Base-by-base conservation (phyloP, 2,888 invertebrate species). In the Auanema sp. region DNA sequence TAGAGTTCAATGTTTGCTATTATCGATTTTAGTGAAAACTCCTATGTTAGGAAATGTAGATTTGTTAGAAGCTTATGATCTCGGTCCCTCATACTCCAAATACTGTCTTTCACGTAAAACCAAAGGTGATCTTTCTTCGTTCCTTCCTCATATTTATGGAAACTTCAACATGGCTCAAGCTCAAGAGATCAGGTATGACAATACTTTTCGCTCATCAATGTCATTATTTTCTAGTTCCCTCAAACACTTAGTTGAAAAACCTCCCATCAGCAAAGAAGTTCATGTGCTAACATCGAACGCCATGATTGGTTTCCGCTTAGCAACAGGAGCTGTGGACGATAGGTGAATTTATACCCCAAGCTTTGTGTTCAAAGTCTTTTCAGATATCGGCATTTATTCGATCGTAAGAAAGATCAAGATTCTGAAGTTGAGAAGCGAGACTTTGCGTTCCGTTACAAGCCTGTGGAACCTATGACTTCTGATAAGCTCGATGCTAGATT, bases 241-340 rank as follows among this genome's bases (percentile, higher is more conserved):
- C 42, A 64, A 60, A 53, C 60, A 60, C 14, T 53, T 78, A n/a
- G 60, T 77, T 0, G 77, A 77, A 10, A 78, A 77, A 57, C 78
- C 78, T 23, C 78, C 78, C 1, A 76, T 78, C 49, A 72, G 71
- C 18, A 78, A 78, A 58, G 78, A 78, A 47, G 75, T 78, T 49
- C 47, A 55, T 10, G 64, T 69, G 16, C 55, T 77, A 40, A 60
- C 70, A 3, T 58, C 55, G n/a, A 68, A 69, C 3, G 64, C 77
- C 0, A 71, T 78, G 69, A 61, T 69, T 25, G 71, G 72, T 0
- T 78, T 78, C 60, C 65, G 67, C 44, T 52, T 78, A 25, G 68
- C 59, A 18, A 61, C 71, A 10, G 78, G 78, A 24, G 65, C 70
- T 1, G 77, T 78, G 1, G 75, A 76, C 54, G 76, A 77, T 55